A percentile compares a stretch with the other conserved stretches of the same genome.
phyloP scores from a whole-genome alignment of 2,113 vertebrate species.

The Nannobrachium achirus region DNA sequence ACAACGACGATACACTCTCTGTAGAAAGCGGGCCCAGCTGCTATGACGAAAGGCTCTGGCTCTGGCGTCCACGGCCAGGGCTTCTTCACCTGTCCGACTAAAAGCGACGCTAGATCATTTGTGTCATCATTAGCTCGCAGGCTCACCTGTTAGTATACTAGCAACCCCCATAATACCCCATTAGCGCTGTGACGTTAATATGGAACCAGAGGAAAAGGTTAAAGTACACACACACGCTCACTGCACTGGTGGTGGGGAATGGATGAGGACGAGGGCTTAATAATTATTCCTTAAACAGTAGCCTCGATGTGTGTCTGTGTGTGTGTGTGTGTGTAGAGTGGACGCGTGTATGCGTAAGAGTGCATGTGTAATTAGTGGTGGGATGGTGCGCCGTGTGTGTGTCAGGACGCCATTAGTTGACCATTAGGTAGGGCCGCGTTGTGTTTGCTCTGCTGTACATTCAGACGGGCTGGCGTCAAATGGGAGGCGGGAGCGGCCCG shows the following conservation, averaged over 20 bases:
- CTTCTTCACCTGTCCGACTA: conserved; percentile 10
- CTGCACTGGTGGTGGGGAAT: conserved; percentile 30
- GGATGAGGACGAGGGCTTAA: conserved; percentile 52
- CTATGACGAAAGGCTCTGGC: conserved; percentile 29
- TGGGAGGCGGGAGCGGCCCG: conserved; percentile 54
- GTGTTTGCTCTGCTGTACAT: conserved; percentile 57
- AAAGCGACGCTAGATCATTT: conserved; percentile 4
- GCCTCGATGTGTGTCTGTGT: not conserved
- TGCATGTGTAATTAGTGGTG: conserved; percentile 41
- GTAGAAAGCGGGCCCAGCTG: not conserved
- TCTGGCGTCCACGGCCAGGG: not conserved
- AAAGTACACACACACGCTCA: conserved; percentile 72
- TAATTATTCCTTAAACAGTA: conserved; percentile 65
- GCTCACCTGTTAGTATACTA: conserved; percentile 51
- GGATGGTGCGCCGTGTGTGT: conserved; percentile 27
- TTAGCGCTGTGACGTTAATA: conserved; percentile 63
- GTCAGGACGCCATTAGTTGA: conserved; percentile 62
- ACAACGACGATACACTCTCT: too few species aligned
- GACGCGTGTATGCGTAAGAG: too few species aligned
- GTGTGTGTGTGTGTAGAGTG: conserved; percentile 41
- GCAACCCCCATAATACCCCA: conserved; percentile 47
- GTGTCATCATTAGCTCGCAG: conserved; percentile 43
- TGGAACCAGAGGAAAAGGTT: conserved; percentile 64
- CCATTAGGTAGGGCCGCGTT: conserved; percentile 40
- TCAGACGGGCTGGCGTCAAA: conserved; percentile 60